phyloP scores from a whole-genome alignment of 2,888 invertebrate genomes.

The Geotrupes spiniger region DNA sequence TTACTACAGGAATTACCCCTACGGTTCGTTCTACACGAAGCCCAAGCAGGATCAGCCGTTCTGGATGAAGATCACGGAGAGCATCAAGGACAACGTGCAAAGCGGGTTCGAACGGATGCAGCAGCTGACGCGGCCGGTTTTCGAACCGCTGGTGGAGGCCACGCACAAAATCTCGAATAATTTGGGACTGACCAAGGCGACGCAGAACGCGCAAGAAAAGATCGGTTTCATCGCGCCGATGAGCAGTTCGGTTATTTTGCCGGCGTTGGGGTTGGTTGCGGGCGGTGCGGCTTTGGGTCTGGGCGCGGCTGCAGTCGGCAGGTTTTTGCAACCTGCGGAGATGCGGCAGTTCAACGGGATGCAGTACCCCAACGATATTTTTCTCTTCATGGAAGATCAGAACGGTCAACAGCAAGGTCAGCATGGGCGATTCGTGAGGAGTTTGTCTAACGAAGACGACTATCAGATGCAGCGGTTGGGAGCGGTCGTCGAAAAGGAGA shows the following conservation, averaged over 20 bases:
- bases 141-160: constrained; percentile 74
- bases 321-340: constrained; percentile 54
- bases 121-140: constrained; percentile 63
- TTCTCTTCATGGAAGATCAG: constrained; percentile 39
- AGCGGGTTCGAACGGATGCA: constrained; percentile 69
- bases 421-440: constrained; percentile 40
- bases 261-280: constrained; percentile 73
- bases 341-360: constrained; percentile 37
- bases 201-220: constrained; percentile 57
- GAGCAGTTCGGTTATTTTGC: constrained; percentile 63
- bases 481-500: constrained; percentile 39
- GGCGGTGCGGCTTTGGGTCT: constrained; percentile 80
- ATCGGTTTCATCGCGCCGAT: constrained; percentile 60
- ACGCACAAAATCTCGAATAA: constrained; percentile 78
- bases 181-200: constrained; percentile 60
- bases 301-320: constrained; percentile 77
- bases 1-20: constrained; percentile 59
- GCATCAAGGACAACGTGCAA: constrained; percentile 69
- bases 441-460: constrained; percentile 47
- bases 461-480: constrained; percentile 43
- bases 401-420: constrained; percentile 14
- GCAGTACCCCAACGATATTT: constrained; percentile 36
- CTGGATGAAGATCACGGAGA: constrained; percentile 71
- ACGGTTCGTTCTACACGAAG: constrained; percentile 57
- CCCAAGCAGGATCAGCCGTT: constrained; percentile 64